A percentile compares a stretch with the other conserved stretches of the same genome.
Conservation (phyloP, 2,113 vertebrate species). For the Takifugu flavidus region DNA sequence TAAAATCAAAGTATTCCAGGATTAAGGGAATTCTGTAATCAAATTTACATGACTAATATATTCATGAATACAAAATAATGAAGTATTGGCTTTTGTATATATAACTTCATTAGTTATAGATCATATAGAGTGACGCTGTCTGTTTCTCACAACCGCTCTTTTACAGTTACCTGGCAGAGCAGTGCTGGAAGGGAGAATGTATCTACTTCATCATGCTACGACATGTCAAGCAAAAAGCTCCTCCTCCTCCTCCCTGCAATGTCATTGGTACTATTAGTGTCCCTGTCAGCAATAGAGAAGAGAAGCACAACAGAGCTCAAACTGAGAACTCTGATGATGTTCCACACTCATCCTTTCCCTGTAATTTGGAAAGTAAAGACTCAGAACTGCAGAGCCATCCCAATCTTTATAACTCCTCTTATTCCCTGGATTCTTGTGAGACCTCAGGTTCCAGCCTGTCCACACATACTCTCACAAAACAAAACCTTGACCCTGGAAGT, state of each 20-base stretch:
- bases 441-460: slow-evolving; percentile 2
- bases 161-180: slow-evolving; percentile 92
- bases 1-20: too few species aligned
- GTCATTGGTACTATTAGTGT: slow-evolving; percentile 67
- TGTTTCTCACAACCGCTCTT: not conserved
- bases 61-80: too few species aligned
- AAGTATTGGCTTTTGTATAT: too few species aligned
- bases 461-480: slow-evolving; percentile 18
- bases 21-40: too few species aligned
- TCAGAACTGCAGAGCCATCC: slow-evolving; percentile 33
- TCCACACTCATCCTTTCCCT: slow-evolving; percentile 52
- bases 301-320: slow-evolving; percentile 64
- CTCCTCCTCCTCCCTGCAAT: slow-evolving; percentile 79
- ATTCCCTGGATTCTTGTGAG: slow-evolving; percentile 65
- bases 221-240: slow-evolving; percentile 90
- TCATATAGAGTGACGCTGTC: too few species aligned
- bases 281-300: slow-evolving; percentile 60
- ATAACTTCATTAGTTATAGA: too few species aligned
- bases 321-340: slow-evolving; percentile 65
- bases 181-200: slow-evolving; percentile 96
- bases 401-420: slow-evolving; percentile 2
- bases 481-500: slow-evolving; percentile 40
- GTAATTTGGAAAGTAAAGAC: slow-evolving; percentile 65
- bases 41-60: too few species aligned
- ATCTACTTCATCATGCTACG: slow-evolving; percentile 97